Conservation (phyloP, 2,888 invertebrate genomes). For the Ypsolopha sequella region DNA sequence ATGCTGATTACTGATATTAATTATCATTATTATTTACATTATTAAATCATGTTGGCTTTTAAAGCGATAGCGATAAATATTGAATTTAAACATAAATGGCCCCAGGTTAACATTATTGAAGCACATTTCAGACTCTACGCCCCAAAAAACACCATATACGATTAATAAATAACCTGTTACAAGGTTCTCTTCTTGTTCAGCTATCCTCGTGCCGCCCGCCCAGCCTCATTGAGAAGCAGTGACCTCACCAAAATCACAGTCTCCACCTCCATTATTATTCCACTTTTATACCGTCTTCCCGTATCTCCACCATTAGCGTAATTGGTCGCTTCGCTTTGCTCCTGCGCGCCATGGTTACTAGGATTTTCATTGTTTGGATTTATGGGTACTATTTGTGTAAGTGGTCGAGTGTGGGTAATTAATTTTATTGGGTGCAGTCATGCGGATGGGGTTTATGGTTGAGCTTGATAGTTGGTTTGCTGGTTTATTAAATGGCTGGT, state of each 20-base stretch:
- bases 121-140: no score
- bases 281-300: slow-evolving; percentile 30
- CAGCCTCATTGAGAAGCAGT: slow-evolving; percentile 47
- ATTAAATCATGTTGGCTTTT: no score
- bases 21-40: no score
- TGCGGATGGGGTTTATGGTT: background rate
- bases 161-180: no score
- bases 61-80: no score
- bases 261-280: slow-evolving; percentile 35
- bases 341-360: background rate
- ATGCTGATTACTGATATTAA: no score
- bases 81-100: no score
- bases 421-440: background rate
- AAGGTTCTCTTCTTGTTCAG: background rate
- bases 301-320: slow-evolving; percentile 34
- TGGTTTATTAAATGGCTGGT: no score
- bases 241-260: slow-evolving; percentile 46
- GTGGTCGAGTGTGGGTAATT: background rate
- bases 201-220: slow-evolving; percentile 8
- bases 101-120: no score
- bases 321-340: slow-evolving; percentile 27
- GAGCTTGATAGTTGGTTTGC: background rate
- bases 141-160: no score
- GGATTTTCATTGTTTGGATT: background rate
- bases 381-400: background rate